Evolutionary conservation across 2,888 invertebrate species (phyloP).

Genomic region (Blastobasis adustella): DNA sequence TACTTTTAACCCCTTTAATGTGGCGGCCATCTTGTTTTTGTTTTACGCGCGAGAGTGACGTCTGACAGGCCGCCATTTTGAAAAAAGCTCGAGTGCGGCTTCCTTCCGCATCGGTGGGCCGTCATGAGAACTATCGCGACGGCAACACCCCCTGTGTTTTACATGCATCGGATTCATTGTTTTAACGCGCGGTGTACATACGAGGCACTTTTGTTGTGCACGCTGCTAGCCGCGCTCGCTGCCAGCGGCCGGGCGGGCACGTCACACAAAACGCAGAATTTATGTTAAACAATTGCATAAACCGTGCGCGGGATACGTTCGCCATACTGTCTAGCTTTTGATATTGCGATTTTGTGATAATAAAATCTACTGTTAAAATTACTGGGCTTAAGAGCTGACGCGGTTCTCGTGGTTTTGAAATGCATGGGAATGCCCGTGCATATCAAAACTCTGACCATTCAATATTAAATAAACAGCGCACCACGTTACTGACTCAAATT

Average conservation of each 20-base stretch:
- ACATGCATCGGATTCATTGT: conserved; percentile 71
- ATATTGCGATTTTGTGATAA: too few relatives aligned
- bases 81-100: conserved; percentile 70
- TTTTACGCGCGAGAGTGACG: conserved; percentile 55
- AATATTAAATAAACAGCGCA: too few relatives aligned
- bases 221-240: conserved; percentile 29
- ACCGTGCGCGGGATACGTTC: not conserved
- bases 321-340: too few relatives aligned
- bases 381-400: too few relatives aligned
- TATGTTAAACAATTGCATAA: not conserved
- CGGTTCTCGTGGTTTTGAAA: too few relatives aligned
- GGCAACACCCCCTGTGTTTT: conserved; percentile 67
- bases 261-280: conserved; percentile 15
- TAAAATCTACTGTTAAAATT: too few relatives aligned
- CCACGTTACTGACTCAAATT: too few relatives aligned
- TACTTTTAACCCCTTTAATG: conserved; percentile 41
- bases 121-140: conserved; percentile 66
- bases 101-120: conserved; percentile 68
- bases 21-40: conserved; percentile 62
- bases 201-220: conserved; percentile 58
- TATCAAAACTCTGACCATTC: too few relatives aligned
- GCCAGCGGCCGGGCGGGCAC: conserved; percentile 23
- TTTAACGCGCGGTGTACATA: conserved; percentile 58
- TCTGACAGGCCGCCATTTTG: conserved; percentile 70
- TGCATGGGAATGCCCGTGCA: too few relatives aligned